Evolutionary conservation across 2,113 vertebrate species (phyloP), one percentile per base, ranked within the genome.

Genomic region (Cinclus cinclus): DNA sequence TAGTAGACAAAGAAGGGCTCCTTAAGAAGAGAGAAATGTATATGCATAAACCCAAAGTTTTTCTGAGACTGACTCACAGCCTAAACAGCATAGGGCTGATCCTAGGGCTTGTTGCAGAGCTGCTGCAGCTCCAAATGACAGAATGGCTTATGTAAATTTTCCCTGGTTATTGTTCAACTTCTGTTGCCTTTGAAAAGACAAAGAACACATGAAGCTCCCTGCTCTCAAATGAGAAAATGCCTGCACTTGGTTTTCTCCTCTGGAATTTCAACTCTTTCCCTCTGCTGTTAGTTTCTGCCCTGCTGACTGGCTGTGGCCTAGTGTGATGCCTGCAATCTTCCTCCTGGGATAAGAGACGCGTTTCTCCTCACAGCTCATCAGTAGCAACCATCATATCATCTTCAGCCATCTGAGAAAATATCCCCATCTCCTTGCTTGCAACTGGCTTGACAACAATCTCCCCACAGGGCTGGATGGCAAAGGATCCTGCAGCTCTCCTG

Each of bases 351-450:
- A 70, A 71, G 68, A 88, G 76, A 92, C 64, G 81, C 12, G 3
- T 90, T 93, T 96, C 68, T 90, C 47, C 82, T 95, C 90, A 81
- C 63, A 90, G 85, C 47, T 90, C 23, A 47, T 95, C 73, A 93
- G 79, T 6, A 88, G 71, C 64, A 86, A 56, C 73, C 30, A 56
- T 70, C 68, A 37, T 95, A 94, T 85, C 89, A 89, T 93, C 71
- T 78, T 81, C 83, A 92, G 79, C 60, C 76, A 92, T 93, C 90
- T 96, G 84, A 94, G 87, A 88, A 93, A 75, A 68, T 56, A 64
- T 63, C 71, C 16, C 81, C 47, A 18, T 86, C 79, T 87, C 46
- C 75, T 90, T 39, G 39, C 84, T 60, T 56, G 78, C 78, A 89
- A 27, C 62, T 76, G 74, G 53, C 81, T 83, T 65, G 78, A 7